A percentile compares a stretch with the other conserved stretches of the same genome.
Evolutionary conservation across 1,140 invertebrate genomes (phyloP).

Genomic region (Bombus picipes): DNA sequence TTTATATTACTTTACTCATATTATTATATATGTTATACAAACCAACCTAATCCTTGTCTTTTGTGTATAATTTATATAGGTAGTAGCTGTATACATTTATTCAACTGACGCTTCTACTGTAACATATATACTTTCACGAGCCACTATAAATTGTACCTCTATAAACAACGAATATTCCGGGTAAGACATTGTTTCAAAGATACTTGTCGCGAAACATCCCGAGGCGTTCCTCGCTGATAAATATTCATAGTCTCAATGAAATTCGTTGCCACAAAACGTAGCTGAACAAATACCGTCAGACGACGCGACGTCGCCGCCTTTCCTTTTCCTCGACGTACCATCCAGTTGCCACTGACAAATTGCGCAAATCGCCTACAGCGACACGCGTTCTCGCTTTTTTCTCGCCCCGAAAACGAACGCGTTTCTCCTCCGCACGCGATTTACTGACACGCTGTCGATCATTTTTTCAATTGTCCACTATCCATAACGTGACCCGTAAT

Average conservation of each 20-base stretch:
- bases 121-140: no score
- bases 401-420: slow-evolving; percentile 7
- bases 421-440: neutral
- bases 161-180: neutral
- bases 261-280: slow-evolving; percentile 3
- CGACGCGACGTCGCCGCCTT: neutral
- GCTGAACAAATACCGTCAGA: neutral
- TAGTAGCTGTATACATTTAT: no score
- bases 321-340: neutral
- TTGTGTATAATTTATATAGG: no score
- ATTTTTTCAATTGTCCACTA: neutral
- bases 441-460: neutral
- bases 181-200: neutral
- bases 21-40: no score
- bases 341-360: slow-evolving; percentile 47
- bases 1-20: no score
- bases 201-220: neutral
- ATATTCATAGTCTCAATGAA: slow-evolving; percentile 21
- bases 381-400: slow-evolving; percentile 17
- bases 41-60: no score
- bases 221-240: neutral
- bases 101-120: no score
- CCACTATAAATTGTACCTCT: no score
- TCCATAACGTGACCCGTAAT: neutral
- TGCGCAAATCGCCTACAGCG: slow-evolving; percentile 41